Evolutionary conservation across 30 jellyfish, hydroid and myxozoan genomes (phyloP), one percentile per base, ranked within the genome.

Genomic region (Pelagia noctiluca): DNA sequence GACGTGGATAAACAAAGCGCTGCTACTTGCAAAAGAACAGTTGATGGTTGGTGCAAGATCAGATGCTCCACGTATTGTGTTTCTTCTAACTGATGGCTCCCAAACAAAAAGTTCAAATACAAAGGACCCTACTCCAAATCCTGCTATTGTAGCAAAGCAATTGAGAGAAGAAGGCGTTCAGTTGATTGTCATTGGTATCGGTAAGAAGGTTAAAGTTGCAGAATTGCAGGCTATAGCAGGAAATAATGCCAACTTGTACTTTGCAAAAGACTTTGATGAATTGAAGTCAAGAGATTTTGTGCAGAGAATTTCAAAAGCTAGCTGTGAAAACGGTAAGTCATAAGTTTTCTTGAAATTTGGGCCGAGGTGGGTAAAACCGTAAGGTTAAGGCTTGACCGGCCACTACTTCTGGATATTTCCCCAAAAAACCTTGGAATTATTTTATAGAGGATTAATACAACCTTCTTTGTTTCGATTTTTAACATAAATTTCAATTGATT

Each of bases 1-100:
- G 36, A 92, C 98, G 35, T 50, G 98, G 64, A 92, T 92, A 49
- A 97, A 92, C 90, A 80, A 75, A 80, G 98, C 98, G 32, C 88
- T 92, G 60, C 82, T 85, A 21, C 89, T 86, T 18, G 97, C 97
- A 33, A 75, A 79, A 62, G 72, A 82, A 25, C 64, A 88, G 64
- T 36, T 92, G 76, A 64, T 92, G 72, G 79, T 32, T 3, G 98
- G 98, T 32, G 96, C 97, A 29, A 78, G 97, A 21, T n/a, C 88
- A 23, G 89, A 74, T 75, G 96, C 84, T 31, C 86, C 98, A 28
- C 86, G 70, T 29, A 36, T 92, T 54, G 48, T 92, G 37, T 23
- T 92, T 50, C 92, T 92, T 24, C 78, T 92, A 67, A 92, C 98
- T 2, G 98, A 92, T 70, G 98, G 98, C 36, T 60, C 95, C 1